Evolutionary conservation across 2,888 invertebrate genomes (phyloP), one percentile per base, ranked within the genome.

Genomic region (Hylaea fasciaria): DNA sequence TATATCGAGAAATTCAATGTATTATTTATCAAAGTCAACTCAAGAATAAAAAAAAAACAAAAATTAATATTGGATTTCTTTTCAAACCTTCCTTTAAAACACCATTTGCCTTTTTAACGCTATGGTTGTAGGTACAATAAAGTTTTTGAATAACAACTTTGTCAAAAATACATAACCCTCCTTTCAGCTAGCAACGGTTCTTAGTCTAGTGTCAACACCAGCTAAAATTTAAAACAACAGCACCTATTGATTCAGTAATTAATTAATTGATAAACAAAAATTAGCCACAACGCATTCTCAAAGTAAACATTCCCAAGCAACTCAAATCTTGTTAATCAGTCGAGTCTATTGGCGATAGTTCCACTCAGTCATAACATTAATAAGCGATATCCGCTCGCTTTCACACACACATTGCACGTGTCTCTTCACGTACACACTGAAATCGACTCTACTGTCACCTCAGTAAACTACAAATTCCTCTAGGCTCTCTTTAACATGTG

Each of bases 351-450:
- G 87, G 76, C 86, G 83, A 89, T 89, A 85, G 82, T 76, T 80
- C 73, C 84, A 83, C 83, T 79, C 86, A 83, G 80, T 79, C 82
- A 78, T 83, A 81, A 82, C 85, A 89, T 89, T 89, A 89, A 89
- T 89, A 88, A 88, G 83, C 80, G 74, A 90, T 91, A 91, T 91
- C 90, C 90, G 85, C 71, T 86, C 82, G 82, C 85, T 83, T 87
- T 87, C 84, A 75, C 81, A 80, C 78, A 82, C 82, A 77, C 75
- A 82, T 79, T 85, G 81, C 84, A 87, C 86, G 87, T 88, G 88
- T 85, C 71, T 47, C 60, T 48, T 32, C 37, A 45, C 29, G 16
- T 12, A 14, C 65, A 66, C 0, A 40, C 53, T 8, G 81, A 72
- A 69, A 35, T 64, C 13, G 54, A 75, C 76, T 52, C 22, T 81